phyloP scores from a whole-genome alignment of 2,113 vertebrate species.

The Corythornis cristatus region DNA sequence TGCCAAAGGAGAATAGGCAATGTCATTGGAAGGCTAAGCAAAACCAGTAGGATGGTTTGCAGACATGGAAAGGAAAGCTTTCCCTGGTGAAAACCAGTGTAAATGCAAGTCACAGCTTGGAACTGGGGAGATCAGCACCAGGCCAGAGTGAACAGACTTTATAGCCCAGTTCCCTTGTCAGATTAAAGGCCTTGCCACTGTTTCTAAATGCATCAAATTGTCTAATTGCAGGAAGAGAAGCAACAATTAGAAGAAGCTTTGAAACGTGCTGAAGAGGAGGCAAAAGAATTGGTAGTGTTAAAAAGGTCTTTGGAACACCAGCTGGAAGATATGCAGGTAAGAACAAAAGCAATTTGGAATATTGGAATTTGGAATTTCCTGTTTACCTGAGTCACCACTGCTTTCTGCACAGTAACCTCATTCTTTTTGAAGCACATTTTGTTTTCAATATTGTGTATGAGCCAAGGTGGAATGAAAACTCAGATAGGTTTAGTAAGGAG shows the following conservation, averaged over 20 bases:
- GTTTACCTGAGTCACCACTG: neutral
- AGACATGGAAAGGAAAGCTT: neutral
- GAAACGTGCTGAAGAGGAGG: conserved; percentile 78
- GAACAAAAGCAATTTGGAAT: neutral
- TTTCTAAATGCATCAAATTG: neutral
- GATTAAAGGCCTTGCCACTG: neutral
- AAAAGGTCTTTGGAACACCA: conserved; percentile 81
- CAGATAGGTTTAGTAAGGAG: neutral
- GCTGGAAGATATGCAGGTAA: conserved; percentile 86
- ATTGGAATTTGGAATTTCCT: neutral
- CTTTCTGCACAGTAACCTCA: neutral
- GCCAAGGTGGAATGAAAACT: neutral
- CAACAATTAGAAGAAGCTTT: conserved; percentile 81
- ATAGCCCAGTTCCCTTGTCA: neutral
- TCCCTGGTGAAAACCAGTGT: neutral
- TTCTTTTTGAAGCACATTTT: neutral
- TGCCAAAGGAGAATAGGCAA: neutral
- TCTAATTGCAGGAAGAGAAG: conserved; percentile 82
- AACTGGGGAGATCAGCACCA: neutral
- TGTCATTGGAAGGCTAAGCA: neutral
- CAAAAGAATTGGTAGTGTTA: conserved; percentile 78
- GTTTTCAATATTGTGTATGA: neutral
- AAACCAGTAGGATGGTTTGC: neutral
- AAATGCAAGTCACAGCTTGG: neutral
- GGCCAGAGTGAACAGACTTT: neutral